Evolutionary conservation across 2,888 invertebrate species (phyloP).

Genomic region (Gymnocheta viridis): DNA sequence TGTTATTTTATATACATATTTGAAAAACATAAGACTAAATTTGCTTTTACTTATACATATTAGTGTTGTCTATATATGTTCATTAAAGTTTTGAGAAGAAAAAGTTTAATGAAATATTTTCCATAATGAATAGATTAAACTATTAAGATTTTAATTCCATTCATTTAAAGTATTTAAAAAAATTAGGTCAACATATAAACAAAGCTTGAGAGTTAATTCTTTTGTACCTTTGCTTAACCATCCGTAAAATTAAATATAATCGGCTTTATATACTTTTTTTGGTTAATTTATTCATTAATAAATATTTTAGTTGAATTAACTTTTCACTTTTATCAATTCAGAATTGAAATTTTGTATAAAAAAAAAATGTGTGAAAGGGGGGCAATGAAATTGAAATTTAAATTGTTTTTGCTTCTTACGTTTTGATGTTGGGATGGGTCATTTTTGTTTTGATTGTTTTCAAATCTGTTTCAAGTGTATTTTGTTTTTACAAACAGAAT

Average conservation of each 20-base stretch:
- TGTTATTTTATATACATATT: no score
- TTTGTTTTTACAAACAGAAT: not conserved
- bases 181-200: not conserved
- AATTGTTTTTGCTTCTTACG: not conserved
- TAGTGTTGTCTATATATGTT: no score
- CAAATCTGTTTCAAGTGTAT: not conserved
- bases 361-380: not conserved
- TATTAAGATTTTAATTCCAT: no score
- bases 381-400: no score
- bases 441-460: not conserved
- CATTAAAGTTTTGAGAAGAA: no score
- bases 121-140: no score
- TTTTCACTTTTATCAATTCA: conserved; percentile 25
- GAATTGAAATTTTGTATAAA: not conserved
- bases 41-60: no score
- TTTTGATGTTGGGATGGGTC: not conserved
- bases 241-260: not conserved
- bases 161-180: no score
- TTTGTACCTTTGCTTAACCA: not conserved
- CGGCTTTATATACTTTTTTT: not conserved
- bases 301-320: not conserved
- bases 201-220: not conserved
- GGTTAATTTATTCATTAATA: not conserved
- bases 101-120: no score
- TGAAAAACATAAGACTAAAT: no score